Base-by-base conservation (phyloP, 2,113 vertebrate genomes). In the Thermophis baileyi region DNA sequence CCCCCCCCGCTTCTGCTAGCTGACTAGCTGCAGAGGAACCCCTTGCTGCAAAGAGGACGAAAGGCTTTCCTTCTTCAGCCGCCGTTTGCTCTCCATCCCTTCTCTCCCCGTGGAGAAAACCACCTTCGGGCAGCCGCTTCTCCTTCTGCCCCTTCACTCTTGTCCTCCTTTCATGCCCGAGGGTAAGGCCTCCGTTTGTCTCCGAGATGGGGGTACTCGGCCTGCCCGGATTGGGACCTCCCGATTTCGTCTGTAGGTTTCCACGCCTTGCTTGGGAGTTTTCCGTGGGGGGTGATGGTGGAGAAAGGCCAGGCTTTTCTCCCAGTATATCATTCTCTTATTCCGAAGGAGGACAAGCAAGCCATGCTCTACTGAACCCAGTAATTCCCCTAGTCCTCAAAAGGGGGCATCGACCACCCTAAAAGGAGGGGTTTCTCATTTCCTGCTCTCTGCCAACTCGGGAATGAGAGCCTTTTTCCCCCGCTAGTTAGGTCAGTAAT, bases 331-430 rank as follows among this genome's bases (percentile, higher is more conserved):
- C 30, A 1, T 20, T 60, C 6, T 22, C 30, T 12, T 8, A 11
- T 6, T 55, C 86, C 49, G 4, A 18, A 11, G 60, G 4, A 47
- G 55, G 16, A 60, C 30, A 88, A 27, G 53, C 30, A 63, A 27
- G 74, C 20, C 10, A 16, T 4, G 7, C 11, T 54, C 1, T 1
- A 1, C 44, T 10, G 1, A 6, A 2, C 2, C 9, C 35, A 20
- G 1, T 10, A 40, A 44, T 85, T 85, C 10, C 63, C 40, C 53
- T 27, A 30, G 30, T 27, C 49, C 49, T 54, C 25, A 35, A 92
- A 69, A 30, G 81, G 51, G 54, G 81, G 44, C 87, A 4, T 22
- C 1, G 81, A 44, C 87, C 35, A 44, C n/a, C 87, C 46, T 89
- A 51, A 55, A 60, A 54, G 8, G 20, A 69, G 60, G 7, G 50